These are phyloP conservation scores for Hylyphantes graminicola DNA, from an alignment of 1,140 invertebrate genomes.

Conservation along the genomic window DNA sequence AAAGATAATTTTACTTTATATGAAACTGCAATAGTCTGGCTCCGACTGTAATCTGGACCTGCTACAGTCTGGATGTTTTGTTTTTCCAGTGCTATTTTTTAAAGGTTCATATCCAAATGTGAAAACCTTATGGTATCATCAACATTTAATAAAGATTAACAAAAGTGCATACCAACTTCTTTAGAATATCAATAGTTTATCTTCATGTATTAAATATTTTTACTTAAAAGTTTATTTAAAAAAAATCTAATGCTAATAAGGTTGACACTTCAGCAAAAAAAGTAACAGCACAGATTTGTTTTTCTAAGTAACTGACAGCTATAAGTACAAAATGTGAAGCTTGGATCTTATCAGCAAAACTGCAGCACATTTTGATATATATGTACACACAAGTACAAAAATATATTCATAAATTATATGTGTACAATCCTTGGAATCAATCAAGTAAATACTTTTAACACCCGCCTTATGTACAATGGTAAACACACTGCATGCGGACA, in stretches of 20 bases:
- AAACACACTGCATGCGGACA: slow-evolving; percentile 42
- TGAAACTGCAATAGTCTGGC: no score
- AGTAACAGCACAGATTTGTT: no score
- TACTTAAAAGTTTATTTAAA: neutral
- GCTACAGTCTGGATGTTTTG: no score
- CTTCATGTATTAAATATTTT: neutral
- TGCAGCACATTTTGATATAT: slow-evolving; percentile 28
- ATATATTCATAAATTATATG: slow-evolving; percentile 51
- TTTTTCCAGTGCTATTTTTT: no score
- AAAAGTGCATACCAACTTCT: no score
- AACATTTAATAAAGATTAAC: no score
- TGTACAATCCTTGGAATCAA: slow-evolving; percentile 42
- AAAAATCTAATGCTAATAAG: neutral
- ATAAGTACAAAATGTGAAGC: slow-evolving; percentile 36
- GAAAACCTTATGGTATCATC: no score
- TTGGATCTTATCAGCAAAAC: slow-evolving; percentile 30
- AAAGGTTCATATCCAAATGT: no score
- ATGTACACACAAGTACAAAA: slow-evolving; percentile 60
- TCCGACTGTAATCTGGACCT: no score
- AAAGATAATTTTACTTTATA: no score
- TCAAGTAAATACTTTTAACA: slow-evolving; percentile 26
- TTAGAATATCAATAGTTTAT: no score
- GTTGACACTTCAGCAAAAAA: neutral
- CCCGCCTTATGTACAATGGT: slow-evolving; percentile 49
- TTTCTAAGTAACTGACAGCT: neutral